Evolutionary conservation across 2,797 vertebrate genomes (phyloP).

Genomic region (Emydoidea blandingii): DNA sequence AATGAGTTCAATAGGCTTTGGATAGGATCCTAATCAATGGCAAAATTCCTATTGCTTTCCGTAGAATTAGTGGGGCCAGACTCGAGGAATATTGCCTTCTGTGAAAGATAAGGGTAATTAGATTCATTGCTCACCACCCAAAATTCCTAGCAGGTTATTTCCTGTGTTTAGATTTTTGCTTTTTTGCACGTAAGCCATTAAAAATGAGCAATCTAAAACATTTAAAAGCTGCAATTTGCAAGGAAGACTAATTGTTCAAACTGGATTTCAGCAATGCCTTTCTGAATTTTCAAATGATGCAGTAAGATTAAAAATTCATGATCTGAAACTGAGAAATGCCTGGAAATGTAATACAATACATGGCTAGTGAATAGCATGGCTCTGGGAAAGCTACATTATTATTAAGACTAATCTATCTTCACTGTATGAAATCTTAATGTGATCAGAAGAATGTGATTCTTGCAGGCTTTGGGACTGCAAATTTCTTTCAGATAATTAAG

Average conservation of each 20-base stretch:
- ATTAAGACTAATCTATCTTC: neutral
- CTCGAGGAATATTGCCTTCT: neutral
- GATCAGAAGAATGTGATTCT: neutral
- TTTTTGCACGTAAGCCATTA: constrained; percentile 27
- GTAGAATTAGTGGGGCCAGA: neutral
- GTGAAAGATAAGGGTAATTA: constrained; percentile 26
- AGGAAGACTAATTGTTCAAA: constrained; percentile 50
- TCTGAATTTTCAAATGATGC: constrained; percentile 40
- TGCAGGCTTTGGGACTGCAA: neutral
- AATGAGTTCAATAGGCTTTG: neutral
- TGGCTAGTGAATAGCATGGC: neutral
- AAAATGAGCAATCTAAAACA: constrained; percentile 31
- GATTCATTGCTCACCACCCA: neutral
- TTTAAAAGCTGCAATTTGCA: constrained; percentile 44
- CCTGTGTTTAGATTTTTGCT: constrained; percentile 21
- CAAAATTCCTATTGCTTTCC: neutral
- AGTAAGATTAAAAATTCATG: constrained; percentile 71
- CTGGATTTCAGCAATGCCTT: constrained; percentile 53
- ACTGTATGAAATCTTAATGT: neutral
- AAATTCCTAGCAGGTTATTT: constrained; percentile 25
- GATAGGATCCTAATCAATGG: neutral
- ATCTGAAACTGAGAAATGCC: constrained; percentile 36
- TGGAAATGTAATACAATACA: neutral
- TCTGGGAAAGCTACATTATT: neutral
- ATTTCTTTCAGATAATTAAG: neutral